These are phyloP conservation scores for Antheraea mylitta DNA, from an alignment of 1,140 invertebrate genomes.

Conservation along the genomic window DNA sequence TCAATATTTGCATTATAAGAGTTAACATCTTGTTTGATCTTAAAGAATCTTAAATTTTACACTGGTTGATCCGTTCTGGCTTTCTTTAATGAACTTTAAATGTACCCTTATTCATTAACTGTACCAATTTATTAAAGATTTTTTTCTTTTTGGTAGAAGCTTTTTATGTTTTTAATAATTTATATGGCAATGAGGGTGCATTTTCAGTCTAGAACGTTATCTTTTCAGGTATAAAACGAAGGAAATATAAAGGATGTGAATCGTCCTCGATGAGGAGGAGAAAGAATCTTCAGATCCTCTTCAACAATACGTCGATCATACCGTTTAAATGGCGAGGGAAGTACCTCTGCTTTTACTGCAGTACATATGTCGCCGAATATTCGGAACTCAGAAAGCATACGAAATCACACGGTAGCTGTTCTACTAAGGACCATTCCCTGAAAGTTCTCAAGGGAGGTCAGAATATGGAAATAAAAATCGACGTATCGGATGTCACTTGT, in stretches of 20 bases:
- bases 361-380: constrained; percentile 56
- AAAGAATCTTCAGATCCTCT: constrained; percentile 59
- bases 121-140: background rate
- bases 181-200: constrained; percentile 53
- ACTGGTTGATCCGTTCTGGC: background rate
- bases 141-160: background rate
- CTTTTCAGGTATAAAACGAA: constrained; percentile 60
- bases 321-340: constrained; percentile 72
- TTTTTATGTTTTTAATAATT: constrained; percentile 8
- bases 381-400: constrained; percentile 56
- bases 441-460: constrained; percentile 62
- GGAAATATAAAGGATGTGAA: constrained; percentile 54
- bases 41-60: background rate
- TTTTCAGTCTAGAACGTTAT: constrained; percentile 59
- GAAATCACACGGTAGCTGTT: constrained; percentile 56
- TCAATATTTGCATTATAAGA: too few species aligned
- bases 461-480: constrained; percentile 71
- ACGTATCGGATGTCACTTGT: constrained; percentile 54
- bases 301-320: constrained; percentile 67
- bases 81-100: constrained; percentile 50
- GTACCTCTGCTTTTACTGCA: constrained; percentile 68
- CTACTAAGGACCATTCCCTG: constrained; percentile 55
- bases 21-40: too few species aligned
- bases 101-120: constrained; percentile 52
- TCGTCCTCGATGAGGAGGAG: constrained; percentile 61